These are phyloP conservation scores for Heliconius hortense DNA, from an alignment of 2,888 invertebrate species.

Conservation along the genomic window DNA sequence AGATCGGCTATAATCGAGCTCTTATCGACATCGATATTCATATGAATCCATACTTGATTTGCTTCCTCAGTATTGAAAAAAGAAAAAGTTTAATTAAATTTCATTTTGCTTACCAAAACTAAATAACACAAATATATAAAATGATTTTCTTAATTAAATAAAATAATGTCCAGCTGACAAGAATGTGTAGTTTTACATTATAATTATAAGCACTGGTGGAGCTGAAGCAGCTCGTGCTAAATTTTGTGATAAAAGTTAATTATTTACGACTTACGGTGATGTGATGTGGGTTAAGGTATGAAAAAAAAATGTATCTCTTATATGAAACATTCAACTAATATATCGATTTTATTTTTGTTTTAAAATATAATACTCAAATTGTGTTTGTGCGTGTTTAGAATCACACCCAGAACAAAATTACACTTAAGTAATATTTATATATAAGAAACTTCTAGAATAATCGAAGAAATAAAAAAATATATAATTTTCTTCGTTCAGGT, in stretches of 20 bases:
- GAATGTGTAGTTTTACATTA: neutral
- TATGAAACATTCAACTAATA: too few species aligned
- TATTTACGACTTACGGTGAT: neutral
- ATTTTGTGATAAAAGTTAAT: neutral
- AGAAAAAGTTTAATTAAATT: neutral
- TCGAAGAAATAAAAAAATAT: too few species aligned
- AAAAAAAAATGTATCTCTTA: too few species aligned
- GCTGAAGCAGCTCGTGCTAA: neutral
- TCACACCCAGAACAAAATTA: too few species aligned
- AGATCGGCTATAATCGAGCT: slow-evolving; percentile 1
- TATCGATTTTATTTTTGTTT: too few species aligned
- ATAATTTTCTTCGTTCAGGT: too few species aligned
- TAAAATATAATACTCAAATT: too few species aligned
- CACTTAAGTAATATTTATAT: too few species aligned
- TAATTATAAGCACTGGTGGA: neutral
- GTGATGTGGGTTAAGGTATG: too few species aligned
- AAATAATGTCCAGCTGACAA: neutral
- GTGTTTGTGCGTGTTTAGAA: too few species aligned
- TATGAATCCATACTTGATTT: slow-evolving; percentile 14
- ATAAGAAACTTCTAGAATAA: too few species aligned
- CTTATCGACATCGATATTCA: slow-evolving; percentile 17
- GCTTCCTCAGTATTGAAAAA: slow-evolving; percentile 1
- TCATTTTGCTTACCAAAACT: neutral
- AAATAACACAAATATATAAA: neutral
- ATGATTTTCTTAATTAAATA: neutral